A percentile compares a stretch with the other conserved stretches of the same genome.
These are phyloP conservation scores for Xylocampa areola DNA, from an alignment of 2,888 invertebrate genomes.

Conservation along the genomic window DNA sequence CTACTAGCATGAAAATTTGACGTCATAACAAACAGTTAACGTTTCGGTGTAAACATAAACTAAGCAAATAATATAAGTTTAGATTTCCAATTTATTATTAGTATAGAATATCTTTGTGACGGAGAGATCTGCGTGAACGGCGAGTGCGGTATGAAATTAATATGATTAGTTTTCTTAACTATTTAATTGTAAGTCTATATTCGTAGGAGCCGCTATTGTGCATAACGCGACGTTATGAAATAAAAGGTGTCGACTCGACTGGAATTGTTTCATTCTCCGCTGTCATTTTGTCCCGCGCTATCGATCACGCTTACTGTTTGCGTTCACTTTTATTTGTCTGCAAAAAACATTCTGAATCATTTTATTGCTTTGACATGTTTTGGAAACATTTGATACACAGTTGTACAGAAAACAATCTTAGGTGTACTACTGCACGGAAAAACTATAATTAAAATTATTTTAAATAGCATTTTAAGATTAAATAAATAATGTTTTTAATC, in stretches of 20 bases:
- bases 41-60: constrained; percentile 10
- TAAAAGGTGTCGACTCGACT: constrained; percentile 60
- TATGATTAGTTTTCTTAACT: constrained; percentile 51
- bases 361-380: constrained; percentile 49
- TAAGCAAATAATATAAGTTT: constrained; percentile 43
- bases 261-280: constrained; percentile 56
- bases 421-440: constrained; percentile 27
- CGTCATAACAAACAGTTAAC: too few species aligned
- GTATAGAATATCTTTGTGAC: constrained; percentile 28
- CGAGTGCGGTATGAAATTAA: constrained; percentile 31
- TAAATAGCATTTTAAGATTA: constrained; percentile 22
- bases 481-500: constrained; percentile 44
- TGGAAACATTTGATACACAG: constrained; percentile 49
- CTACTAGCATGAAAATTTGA: too few species aligned
- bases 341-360: constrained; percentile 34
- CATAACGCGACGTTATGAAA: constrained; percentile 62
- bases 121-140: constrained; percentile 33
- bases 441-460: constrained; percentile 27
- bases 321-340: constrained; percentile 33
- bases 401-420: constrained; percentile 41
- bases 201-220: constrained; percentile 46
- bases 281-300: constrained; percentile 47
- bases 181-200: constrained; percentile 37
- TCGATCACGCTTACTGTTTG: constrained; percentile 41
- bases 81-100: constrained; percentile 33